These are phyloP conservation scores for Eristalinus sepulchralis DNA, from an alignment of 2,888 invertebrate species.

Conservation along the genomic window DNA sequence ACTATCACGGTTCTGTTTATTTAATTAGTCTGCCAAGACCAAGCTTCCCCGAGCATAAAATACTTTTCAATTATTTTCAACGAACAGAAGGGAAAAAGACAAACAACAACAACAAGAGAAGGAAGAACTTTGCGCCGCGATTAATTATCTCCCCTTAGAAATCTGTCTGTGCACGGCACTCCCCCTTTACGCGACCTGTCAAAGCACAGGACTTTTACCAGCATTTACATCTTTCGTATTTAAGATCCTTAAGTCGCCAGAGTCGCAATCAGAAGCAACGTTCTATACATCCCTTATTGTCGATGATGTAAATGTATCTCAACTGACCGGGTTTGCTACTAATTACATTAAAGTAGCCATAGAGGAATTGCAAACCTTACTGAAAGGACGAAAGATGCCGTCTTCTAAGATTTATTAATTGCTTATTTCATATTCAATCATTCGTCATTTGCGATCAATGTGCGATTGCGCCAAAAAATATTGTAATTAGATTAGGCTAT, in stretches of 20 bases:
- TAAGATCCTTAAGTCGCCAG: conserved; percentile 40
- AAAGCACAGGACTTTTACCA: conserved; percentile 49
- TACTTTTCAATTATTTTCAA: conserved; percentile 67
- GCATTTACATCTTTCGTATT: conserved; percentile 51
- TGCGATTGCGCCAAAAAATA: conserved; percentile 43
- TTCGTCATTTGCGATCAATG: conserved; percentile 57
- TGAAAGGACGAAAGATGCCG: background rate
- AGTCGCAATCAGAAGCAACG: background rate
- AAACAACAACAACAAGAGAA: conserved; percentile 35
- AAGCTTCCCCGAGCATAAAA: conserved; percentile 67
- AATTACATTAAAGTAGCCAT: conserved; percentile 51
- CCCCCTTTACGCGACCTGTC: background rate
- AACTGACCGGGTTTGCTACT: conserved; percentile 19
- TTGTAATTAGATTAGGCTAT: conserved; percentile 62
- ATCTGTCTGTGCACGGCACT: conserved; percentile 38
- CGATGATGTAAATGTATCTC: conserved; percentile 26
- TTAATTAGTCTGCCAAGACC: conserved; percentile 70
- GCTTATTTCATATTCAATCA: conserved; percentile 66
- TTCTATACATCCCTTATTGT: background rate
- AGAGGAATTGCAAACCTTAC: conserved; percentile 36
- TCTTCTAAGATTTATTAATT: conserved; percentile 61
- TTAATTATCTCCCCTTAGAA: conserved; percentile 67
- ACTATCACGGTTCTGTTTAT: conserved; percentile 53
- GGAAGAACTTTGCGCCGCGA: conserved; percentile 59
- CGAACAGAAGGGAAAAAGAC: background rate